Percentiles rank a stretch among this genome's conserved stretches.
These are phyloP conservation scores for Automeris io DNA, from an alignment of 2,888 invertebrate species.

Conservation along the genomic window DNA sequence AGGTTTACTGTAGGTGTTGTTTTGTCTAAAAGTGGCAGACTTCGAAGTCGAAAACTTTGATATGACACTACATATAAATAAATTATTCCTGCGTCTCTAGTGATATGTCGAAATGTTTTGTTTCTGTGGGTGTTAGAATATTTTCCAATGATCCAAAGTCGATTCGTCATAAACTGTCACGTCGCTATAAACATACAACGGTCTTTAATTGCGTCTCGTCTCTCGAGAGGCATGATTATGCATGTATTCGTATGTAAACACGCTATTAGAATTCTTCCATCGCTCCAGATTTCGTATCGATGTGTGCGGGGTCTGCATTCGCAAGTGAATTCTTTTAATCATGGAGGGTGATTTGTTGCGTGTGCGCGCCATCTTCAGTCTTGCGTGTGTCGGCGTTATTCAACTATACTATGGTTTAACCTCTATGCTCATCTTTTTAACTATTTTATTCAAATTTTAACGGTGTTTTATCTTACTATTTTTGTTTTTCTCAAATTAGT, in stretches of 20 bases:
- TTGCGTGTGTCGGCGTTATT: slow-evolving; percentile 25
- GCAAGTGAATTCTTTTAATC: slow-evolving; percentile 15
- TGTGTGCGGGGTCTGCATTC: slow-evolving; percentile 6
- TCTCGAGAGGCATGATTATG: background rate
- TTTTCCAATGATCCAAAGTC: too few relatives aligned
- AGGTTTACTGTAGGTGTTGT: too few relatives aligned
- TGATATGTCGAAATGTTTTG: too few relatives aligned
- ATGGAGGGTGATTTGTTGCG: slow-evolving; percentile 39
- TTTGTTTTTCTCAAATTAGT: too few relatives aligned
- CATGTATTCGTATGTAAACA: slow-evolving; percentile 4
- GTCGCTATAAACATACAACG: background rate
- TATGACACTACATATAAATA: too few relatives aligned
- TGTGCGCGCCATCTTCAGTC: slow-evolving; percentile 32
- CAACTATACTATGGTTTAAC: too few relatives aligned
- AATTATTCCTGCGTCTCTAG: too few relatives aligned
- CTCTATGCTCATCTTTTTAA: background rate
- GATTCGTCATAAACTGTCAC: background rate
- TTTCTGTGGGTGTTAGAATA: too few relatives aligned
- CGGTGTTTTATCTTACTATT: too few relatives aligned
- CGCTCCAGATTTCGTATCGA: slow-evolving; percentile 18
- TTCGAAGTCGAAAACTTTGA: too few relatives aligned
- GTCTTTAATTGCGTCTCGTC: background rate
- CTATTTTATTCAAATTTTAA: too few relatives aligned
- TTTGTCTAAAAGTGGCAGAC: too few relatives aligned
- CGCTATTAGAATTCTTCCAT: slow-evolving; percentile 9